A percentile compares a stretch with the other conserved stretches of the same genome.
These are phyloP conservation scores for Apodemus agrarius DNA, from an alignment of 2,797 vertebrate genomes.

Conservation along the genomic window DNA sequence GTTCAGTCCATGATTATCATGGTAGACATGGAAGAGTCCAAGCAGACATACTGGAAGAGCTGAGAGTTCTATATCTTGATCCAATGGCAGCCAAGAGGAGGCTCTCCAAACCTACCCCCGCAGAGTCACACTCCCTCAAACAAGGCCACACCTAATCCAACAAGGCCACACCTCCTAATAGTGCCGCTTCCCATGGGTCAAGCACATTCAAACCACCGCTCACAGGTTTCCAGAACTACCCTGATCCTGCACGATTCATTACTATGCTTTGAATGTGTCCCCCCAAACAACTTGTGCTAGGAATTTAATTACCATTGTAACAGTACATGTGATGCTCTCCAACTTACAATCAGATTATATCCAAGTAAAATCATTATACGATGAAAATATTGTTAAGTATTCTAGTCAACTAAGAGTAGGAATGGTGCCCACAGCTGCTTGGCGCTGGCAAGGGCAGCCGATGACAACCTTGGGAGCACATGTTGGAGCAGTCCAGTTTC, in stretches of 20 bases:
- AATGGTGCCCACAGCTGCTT: background rate
- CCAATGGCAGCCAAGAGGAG: too few relatives aligned
- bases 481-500: background rate
- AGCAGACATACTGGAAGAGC: too few relatives aligned
- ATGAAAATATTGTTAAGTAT: background rate
- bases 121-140: too few relatives aligned
- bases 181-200: background rate
- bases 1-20: too few relatives aligned
- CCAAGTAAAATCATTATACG: background rate
- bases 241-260: background rate
- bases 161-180: background rate
- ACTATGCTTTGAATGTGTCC: background rate
- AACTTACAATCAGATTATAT: background rate
- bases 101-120: too few relatives aligned
- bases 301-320: too few relatives aligned
- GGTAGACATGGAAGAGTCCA: too few relatives aligned
- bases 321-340: background rate
- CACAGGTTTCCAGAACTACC: background rate
- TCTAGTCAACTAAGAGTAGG: background rate
- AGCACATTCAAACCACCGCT: background rate
- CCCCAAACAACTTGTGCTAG: background rate
- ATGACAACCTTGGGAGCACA: background rate
- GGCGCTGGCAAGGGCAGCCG: background rate
- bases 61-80: too few relatives aligned
- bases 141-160: background rate